Evolutionary conservation across 2,797 vertebrate species (phyloP).

Genomic region (Nyctibius grandis): DNA sequence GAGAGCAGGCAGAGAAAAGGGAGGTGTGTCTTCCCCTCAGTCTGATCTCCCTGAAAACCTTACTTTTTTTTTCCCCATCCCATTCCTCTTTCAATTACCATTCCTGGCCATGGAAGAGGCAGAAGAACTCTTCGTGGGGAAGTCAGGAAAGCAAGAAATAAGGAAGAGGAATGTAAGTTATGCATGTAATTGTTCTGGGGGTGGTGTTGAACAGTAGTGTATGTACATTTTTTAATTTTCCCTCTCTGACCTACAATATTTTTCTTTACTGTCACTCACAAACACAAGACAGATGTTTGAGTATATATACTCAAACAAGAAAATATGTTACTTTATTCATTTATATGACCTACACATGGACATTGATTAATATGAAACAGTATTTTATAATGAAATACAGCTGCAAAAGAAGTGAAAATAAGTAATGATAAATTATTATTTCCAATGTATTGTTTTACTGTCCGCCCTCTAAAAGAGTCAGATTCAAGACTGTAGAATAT

Average conservation of each 20-base stretch:
- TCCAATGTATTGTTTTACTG: background rate
- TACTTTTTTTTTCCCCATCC: background rate
- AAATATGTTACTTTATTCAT: background rate
- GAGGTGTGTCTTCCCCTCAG: background rate
- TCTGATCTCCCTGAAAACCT: background rate
- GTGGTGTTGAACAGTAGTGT: background rate
- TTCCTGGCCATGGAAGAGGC: background rate
- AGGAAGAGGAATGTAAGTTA: background rate
- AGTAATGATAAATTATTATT: background rate
- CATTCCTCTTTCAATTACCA: background rate
- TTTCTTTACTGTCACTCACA: background rate
- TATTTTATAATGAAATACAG: background rate
- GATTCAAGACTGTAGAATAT: background rate
- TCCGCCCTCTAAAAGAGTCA: background rate
- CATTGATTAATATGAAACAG: background rate
- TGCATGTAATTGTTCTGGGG: background rate
- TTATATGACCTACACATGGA: background rate
- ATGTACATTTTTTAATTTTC: background rate
- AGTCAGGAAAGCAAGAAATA: background rate
- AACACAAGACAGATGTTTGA: background rate
- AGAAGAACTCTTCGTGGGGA: background rate
- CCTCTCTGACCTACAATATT: background rate
- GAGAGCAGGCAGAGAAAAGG: background rate
- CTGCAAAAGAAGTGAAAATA: background rate
- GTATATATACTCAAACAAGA: background rate